These are phyloP conservation scores for Poecilia picta DNA, from an alignment of 2,797 vertebrate genomes.

Conservation along the genomic window DNA sequence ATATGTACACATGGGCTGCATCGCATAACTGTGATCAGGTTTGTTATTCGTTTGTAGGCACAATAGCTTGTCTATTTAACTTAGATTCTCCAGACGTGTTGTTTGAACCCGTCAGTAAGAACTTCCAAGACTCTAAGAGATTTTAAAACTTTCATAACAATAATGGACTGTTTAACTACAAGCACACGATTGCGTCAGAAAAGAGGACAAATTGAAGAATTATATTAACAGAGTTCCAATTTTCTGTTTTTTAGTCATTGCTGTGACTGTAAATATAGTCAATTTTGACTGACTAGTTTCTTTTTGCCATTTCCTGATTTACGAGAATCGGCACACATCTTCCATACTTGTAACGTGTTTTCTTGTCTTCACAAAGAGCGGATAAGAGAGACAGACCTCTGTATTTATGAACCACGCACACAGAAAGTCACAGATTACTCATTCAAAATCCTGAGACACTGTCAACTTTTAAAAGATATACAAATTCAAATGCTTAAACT, in stretches of 20 bases:
- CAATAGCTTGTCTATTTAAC: constrained; percentile 18
- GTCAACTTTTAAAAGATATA: no score
- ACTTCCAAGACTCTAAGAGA: neutral
- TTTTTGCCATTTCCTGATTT: neutral
- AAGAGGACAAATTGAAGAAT: neutral
- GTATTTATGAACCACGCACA: neutral
- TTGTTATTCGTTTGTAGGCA: constrained; percentile 15
- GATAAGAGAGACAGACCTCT: neutral
- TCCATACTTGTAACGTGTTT: neutral
- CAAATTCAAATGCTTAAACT: no score
- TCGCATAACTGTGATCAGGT: constrained; percentile 1
- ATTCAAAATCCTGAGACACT: neutral
- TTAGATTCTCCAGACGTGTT: constrained; percentile 5
- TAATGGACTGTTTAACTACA: neutral
- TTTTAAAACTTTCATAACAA: constrained; percentile 5
- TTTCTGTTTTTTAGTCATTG: neutral
- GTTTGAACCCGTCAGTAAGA: neutral
- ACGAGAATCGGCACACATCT: neutral
- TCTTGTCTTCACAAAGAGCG: neutral
- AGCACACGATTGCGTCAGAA: neutral
- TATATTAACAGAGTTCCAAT: neutral
- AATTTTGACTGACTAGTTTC: neutral
- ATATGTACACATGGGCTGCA: constrained; percentile 58
- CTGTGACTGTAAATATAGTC: neutral
- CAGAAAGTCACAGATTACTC: neutral